Base-by-base conservation (phyloP, 2,888 invertebrate genomes). In the Anticlea derivata region DNA sequence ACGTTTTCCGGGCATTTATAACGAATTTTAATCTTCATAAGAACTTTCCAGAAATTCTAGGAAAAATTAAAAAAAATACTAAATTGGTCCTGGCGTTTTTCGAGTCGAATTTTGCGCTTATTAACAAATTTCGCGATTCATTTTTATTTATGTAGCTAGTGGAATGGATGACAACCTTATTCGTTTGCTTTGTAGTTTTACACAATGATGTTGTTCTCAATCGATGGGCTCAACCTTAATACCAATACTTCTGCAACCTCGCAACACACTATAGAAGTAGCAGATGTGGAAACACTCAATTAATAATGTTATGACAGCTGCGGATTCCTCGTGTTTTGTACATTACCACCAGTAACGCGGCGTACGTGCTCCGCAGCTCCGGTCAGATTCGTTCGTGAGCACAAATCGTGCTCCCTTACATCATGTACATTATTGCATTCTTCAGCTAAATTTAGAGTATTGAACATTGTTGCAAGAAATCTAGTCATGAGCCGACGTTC, bases 371-470 rank as follows among this genome's bases (percentile, higher is more conserved):
- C 49, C 47, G 50, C 50, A 58, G 58, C 52, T 57, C 49, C 47
- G 50, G 57, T 58, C 44, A 35, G 54, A 51, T 60, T 50, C 54
- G 50, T 56, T 63, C 57, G 58, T 64, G 62, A 55, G 50, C 49
- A 24, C 27, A 20, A 31, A 40, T 70, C 68, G 61, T 64, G 63
- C 58, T 58, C 53, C 48, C 48, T 52, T 38, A 55, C 54, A 60
- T 61, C 63, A 54, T 58, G 57, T 56, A 55, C 59, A 62, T 65
- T 55, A 53, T 51, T 59, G n/a, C n/a, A n/a, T n/a, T n/a, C n/a
- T n/a, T n/a, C n/a, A 38, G 59, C 63, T 68, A 58, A 53, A 58
- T 62, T 58, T 59, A 58, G 56, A 58, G 41, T 52, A 61, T 50
- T 46, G 54, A 61, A 43, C 60, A 57, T 63, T 58, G 58, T 62